A percentile compares a stretch with the other conserved stretches of the same genome.
Evolutionary conservation across 1,140 invertebrate species (phyloP).

Genomic region (Belonocnema kinseyi): DNA sequence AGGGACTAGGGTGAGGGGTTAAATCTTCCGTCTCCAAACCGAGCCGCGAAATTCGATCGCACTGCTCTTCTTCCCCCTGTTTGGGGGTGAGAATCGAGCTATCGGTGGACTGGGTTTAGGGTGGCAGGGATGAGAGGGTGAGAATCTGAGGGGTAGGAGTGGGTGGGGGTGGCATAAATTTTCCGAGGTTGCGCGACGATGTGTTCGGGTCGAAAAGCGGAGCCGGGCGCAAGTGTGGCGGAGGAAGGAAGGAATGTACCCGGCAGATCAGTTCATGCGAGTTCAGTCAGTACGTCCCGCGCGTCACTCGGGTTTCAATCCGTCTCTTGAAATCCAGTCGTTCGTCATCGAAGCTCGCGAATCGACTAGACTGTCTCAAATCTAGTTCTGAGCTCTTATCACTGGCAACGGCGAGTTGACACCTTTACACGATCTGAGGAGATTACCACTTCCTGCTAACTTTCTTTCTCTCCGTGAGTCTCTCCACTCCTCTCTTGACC

Average conservation of each 20-base stretch:
- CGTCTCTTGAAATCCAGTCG: not conserved
- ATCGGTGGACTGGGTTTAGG: not conserved
- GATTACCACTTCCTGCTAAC: not conserved
- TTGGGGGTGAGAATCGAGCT: not conserved
- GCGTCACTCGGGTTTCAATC: conserved; percentile 43
- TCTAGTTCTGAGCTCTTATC: not conserved
- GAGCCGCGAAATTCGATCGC: conserved; percentile 20
- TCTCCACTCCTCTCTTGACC: not conserved
- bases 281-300: conserved; percentile 42
- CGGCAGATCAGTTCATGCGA: conserved; percentile 37
- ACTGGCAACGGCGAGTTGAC: not conserved
- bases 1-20: not conserved
- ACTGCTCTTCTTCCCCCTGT: not conserved
- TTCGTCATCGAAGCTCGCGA: not conserved
- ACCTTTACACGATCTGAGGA: not conserved
- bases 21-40: conserved; percentile 7
- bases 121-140: not conserved
- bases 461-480: conserved; percentile 27
- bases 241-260: conserved; percentile 52
- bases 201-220: conserved; percentile 44
- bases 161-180: conserved; percentile 59
- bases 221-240: conserved; percentile 54
- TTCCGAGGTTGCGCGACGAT: conserved; percentile 64
- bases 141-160: conserved; percentile 13
- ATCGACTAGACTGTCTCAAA: not conserved